Evolutionary conservation across 30 jellyfish, hydroid and myxozoan species (phyloP).

Genomic region (Aurelia sp.): DNA sequence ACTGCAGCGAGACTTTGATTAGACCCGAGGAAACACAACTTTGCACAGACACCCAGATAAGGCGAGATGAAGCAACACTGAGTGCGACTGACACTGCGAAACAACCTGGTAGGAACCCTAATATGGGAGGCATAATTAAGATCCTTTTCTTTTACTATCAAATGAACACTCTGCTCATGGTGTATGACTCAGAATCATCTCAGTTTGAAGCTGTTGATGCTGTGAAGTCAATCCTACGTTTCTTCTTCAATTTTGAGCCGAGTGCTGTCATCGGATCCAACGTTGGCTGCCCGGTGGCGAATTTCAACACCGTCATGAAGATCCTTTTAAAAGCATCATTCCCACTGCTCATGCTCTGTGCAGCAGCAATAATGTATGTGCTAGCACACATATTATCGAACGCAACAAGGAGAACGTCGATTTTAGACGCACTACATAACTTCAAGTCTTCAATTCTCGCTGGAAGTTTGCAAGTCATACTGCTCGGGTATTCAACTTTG

Average conservation of each 20-base stretch:
- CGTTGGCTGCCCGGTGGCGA: no score
- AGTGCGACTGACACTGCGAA: no score
- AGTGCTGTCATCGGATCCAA: no score
- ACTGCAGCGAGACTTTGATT: no score
- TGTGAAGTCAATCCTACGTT: no score
- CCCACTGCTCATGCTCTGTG: constrained; percentile 12
- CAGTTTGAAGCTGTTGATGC: background rate
- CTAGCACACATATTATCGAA: background rate
- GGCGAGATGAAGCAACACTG: no score
- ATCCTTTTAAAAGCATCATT: constrained; percentile 1
- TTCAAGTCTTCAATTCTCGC: background rate
- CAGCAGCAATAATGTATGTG: background rate
- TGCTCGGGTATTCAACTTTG: constrained; percentile 19
- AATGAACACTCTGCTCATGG: constrained; percentile 11
- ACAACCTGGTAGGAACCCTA: background rate
- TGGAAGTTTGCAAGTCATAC: background rate
- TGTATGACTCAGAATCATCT: background rate
- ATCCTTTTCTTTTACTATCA: constrained; percentile 33
- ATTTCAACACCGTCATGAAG: background rate
- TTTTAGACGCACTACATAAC: background rate
- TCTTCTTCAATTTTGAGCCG: no score
- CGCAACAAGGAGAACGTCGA: background rate
- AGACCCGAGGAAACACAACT: background rate
- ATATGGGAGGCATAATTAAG: constrained; percentile 25
- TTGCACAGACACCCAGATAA: no score